Percentiles rank a stretch among this genome's conserved stretches.
Conservation (phyloP, 1,140 invertebrate genomes). For the Aphelinus atriplicis region DNA sequence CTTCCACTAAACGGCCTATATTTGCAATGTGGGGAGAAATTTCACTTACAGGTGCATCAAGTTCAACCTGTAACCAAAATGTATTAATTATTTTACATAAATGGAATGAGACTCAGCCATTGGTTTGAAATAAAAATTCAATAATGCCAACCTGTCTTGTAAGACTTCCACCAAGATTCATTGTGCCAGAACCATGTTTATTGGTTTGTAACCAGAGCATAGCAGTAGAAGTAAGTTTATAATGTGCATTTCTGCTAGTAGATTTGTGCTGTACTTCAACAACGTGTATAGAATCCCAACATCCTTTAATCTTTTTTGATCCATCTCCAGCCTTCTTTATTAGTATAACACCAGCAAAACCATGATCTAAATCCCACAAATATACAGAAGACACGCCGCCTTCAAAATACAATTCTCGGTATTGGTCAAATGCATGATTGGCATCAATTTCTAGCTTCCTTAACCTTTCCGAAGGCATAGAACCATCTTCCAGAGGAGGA, state of each 20-base stretch:
- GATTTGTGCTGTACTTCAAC: slow-evolving; percentile 98
- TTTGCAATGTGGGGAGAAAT: slow-evolving; percentile 97
- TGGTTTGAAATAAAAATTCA: background rate
- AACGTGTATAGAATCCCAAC: slow-evolving; percentile 99
- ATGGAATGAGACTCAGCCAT: background rate
- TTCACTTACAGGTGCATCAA: slow-evolving; percentile 89
- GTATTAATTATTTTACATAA: slow-evolving; percentile 7
- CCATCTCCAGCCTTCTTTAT: slow-evolving; percentile 99
- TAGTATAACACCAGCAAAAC: slow-evolving; percentile 98
- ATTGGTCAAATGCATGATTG: slow-evolving; percentile 98
- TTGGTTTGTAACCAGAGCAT: slow-evolving; percentile 99
- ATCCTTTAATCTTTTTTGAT: slow-evolving; percentile 96
- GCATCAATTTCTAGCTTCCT: slow-evolving; percentile 97
- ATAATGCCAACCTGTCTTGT: slow-evolving; percentile 84
- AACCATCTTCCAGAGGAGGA: slow-evolving; percentile 97
- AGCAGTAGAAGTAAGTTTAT: slow-evolving; percentile 98
- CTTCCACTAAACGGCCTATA: slow-evolving; percentile 95
- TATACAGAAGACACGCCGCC: slow-evolving; percentile 99
- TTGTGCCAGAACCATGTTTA: slow-evolving; percentile 94
- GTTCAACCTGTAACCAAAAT: slow-evolving; percentile 77
- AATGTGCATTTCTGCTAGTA: slow-evolving; percentile 92
- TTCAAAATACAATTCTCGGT: slow-evolving; percentile 99
- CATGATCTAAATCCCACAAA: slow-evolving; percentile 98
- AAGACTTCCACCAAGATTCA: slow-evolving; percentile 98
- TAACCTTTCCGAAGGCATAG: slow-evolving; percentile 96